Evolutionary conservation across 1,140 invertebrate genomes (phyloP).

Genomic region (Conopomorpha cramerella): DNA sequence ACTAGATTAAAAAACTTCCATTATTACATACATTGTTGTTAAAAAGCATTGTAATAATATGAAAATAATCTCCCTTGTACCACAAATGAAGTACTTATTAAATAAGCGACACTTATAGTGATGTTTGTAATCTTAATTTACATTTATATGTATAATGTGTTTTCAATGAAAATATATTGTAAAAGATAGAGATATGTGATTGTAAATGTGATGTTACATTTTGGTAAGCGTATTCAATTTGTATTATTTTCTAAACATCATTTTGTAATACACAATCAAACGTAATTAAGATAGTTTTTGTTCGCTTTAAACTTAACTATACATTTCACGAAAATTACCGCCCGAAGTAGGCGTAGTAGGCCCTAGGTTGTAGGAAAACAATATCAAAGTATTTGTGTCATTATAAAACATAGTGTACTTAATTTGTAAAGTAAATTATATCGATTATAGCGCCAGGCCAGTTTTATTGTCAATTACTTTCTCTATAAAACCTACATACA

Average conservation of each 20-base stretch:
- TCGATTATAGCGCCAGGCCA: slow-evolving; percentile 23
- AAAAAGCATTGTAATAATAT: slow-evolving; percentile 46
- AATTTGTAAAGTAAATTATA: not conserved
- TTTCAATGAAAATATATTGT: slow-evolving; percentile 14
- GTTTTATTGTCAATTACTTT: slow-evolving; percentile 53
- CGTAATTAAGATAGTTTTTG: too few species aligned
- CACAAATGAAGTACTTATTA: slow-evolving; percentile 29
- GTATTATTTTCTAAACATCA: too few species aligned
- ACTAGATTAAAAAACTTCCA: slow-evolving; percentile 33
- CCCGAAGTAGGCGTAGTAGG: too few species aligned
- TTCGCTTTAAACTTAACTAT: too few species aligned
- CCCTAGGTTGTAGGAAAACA: too few species aligned
- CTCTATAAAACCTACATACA: slow-evolving; percentile 41
- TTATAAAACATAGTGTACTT: not conserved
- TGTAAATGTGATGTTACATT: slow-evolving; percentile 13
- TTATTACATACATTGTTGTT: slow-evolving; percentile 34
- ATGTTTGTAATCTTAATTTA: slow-evolving; percentile 19
- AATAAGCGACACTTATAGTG: slow-evolving; percentile 37
- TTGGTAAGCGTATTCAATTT: not conserved
- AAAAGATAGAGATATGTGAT: slow-evolving; percentile 20
- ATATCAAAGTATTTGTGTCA: too few species aligned
- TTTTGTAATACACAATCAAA: too few species aligned
- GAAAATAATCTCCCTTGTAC: slow-evolving; percentile 50
- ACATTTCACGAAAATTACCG: too few species aligned
- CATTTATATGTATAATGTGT: slow-evolving; percentile 14